Conservation (phyloP, 2,797 vertebrate genomes). For the Coendou prehensilis region DNA sequence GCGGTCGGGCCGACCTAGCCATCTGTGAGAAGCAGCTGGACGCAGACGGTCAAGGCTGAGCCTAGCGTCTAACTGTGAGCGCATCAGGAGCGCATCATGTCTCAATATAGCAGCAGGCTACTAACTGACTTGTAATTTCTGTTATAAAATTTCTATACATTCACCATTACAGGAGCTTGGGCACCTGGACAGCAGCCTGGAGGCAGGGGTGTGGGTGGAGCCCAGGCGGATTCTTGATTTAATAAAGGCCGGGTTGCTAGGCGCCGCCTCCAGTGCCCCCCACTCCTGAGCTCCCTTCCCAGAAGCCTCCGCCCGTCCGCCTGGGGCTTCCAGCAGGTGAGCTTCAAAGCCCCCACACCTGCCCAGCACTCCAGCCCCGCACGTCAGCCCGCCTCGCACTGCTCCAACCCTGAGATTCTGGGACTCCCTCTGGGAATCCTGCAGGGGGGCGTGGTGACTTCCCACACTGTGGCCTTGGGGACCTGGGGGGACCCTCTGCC, state of each 20-base stretch:
- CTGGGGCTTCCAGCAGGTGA: constrained; percentile 40
- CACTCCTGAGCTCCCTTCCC: background rate
- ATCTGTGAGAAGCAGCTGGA: no score
- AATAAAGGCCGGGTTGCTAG: constrained; percentile 73
- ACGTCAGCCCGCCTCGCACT: accelerated
- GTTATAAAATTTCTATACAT: no score
- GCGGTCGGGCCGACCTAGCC: no score
- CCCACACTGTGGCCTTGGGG: background rate
- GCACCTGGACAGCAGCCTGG: background rate
- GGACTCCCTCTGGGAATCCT: background rate
- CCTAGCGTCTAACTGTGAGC: no score
- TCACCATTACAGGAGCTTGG: no score
- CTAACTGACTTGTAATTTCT: no score
- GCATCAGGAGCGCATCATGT: no score
- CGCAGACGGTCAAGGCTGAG: no score
- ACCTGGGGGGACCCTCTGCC: background rate
- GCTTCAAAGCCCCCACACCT: background rate
- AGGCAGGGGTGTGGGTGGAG: background rate
- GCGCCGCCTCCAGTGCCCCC: background rate
- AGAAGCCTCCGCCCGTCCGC: background rate
- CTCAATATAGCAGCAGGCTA: no score
- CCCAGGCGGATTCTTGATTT: background rate
- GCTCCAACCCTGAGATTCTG: background rate
- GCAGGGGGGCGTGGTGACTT: background rate
- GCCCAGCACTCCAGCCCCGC: background rate